Evolutionary conservation across 2,888 invertebrate species (phyloP).

Genomic region (Philopedon plagiatum): DNA sequence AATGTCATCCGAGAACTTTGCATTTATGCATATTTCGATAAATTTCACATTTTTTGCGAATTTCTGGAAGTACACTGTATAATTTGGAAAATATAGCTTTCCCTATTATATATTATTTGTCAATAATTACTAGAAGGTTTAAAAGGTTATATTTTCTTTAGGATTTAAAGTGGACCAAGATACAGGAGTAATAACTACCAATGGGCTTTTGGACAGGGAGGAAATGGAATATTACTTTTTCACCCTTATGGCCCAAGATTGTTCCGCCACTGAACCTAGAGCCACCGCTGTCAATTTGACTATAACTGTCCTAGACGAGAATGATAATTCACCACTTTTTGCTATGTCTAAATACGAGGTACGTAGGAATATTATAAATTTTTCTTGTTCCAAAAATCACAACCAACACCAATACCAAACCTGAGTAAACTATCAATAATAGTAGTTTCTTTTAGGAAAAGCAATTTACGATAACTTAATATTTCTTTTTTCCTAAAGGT

Average conservation of each 20-base stretch:
- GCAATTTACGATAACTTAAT: no score
- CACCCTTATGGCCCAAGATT: constrained; percentile 90
- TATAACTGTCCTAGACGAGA: constrained; percentile 84
- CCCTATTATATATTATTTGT: no score
- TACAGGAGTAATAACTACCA: constrained; percentile 85
- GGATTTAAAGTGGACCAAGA: constrained; percentile 84
- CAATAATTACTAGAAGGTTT: no score
- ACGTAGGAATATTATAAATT: neutral
- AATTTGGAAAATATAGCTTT: no score
- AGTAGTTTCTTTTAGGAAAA: no score
- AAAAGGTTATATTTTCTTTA: constrained; percentile 16
- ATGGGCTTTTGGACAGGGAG: constrained; percentile 83
- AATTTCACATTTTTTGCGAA: no score
- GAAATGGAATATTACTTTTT: constrained; percentile 83
- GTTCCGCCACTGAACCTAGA: constrained; percentile 87
- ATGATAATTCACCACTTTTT: constrained; percentile 89
- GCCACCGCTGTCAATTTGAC: constrained; percentile 88
- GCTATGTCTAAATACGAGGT: constrained; percentile 79
- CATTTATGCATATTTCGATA: no score
- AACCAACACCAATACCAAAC: no score
- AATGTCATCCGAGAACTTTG: neutral
- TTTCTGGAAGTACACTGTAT: no score
- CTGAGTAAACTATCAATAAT: no score
- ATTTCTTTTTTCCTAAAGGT: constrained; percentile 65
- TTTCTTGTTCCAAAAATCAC: no score